A percentile compares a stretch with the other conserved stretches of the same genome.
These are phyloP conservation scores for Nemurella pictetii DNA, from an alignment of 2,888 invertebrate species.

Conservation along the genomic window DNA sequence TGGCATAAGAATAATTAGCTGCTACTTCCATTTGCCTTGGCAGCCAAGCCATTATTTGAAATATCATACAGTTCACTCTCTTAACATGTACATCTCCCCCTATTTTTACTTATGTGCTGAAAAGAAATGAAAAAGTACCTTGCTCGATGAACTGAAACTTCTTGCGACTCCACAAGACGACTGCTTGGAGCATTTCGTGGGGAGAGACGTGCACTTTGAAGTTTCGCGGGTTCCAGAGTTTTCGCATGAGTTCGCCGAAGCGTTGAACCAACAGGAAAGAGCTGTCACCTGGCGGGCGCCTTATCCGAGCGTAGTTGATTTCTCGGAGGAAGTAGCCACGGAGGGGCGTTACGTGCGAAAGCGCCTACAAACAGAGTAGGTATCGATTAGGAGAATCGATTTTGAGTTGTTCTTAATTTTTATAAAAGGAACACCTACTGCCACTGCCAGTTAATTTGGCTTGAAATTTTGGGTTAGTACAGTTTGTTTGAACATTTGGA, in stretches of 20 bases:
- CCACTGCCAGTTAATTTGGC: too few relatives aligned
- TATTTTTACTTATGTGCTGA: too few relatives aligned
- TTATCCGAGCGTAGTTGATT: constrained; percentile 85
- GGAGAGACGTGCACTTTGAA: constrained; percentile 99
- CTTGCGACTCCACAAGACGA: constrained; percentile 95
- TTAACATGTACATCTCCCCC: too few relatives aligned
- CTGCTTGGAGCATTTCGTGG: constrained; percentile 99
- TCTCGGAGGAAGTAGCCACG: constrained; percentile 94
- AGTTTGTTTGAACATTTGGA: too few relatives aligned
- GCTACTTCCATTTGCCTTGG: too few relatives aligned
- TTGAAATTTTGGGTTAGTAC: too few relatives aligned
- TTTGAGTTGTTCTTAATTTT: too few relatives aligned
- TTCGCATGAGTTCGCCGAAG: constrained; percentile 94
- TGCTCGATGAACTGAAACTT: constrained; percentile 98
- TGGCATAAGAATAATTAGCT: too few relatives aligned
- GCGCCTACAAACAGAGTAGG: constrained; percentile 63
- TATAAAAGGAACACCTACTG: too few relatives aligned
- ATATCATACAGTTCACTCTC: too few relatives aligned
- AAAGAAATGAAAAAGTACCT: too few relatives aligned
- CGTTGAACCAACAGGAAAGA: constrained; percentile 86
- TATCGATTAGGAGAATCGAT: constrained; percentile 31
- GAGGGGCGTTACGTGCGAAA: constrained; percentile 93
- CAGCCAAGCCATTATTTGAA: too few relatives aligned
- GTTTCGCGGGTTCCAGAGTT: constrained; percentile 98
- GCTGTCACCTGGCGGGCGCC: constrained; percentile 94